Evolutionary conservation across 2,888 invertebrate species (phyloP).

Genomic region (Trichopoda pennipes): DNA sequence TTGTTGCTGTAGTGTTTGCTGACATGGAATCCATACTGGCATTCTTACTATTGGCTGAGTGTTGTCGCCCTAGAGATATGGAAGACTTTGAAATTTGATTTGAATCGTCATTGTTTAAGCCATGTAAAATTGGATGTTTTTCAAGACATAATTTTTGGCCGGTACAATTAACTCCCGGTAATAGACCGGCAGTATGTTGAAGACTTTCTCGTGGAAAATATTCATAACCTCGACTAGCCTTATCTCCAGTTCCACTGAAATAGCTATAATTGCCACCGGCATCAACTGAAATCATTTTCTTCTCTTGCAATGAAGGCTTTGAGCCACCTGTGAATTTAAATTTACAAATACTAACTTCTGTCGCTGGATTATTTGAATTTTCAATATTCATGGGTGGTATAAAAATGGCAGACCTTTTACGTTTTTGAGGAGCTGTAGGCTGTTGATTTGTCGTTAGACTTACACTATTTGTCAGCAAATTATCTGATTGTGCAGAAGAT

Average conservation of each 20-base stretch:
- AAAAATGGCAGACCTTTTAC: conserved; percentile 91
- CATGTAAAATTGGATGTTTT: conserved; percentile 78
- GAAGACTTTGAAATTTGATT: conserved; percentile 79
- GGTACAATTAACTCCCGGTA: conserved; percentile 82
- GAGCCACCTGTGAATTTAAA: conserved; percentile 96
- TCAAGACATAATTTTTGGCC: conserved; percentile 81
- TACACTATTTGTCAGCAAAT: conserved; percentile 80
- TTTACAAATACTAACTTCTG: conserved; percentile 94
- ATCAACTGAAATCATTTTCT: conserved; percentile 95
- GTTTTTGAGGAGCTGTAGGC: conserved; percentile 83
- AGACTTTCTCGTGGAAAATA: conserved; percentile 88
- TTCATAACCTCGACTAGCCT: conserved; percentile 88
- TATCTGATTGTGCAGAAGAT: conserved; percentile 80
- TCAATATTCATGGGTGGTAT: conserved; percentile 91
- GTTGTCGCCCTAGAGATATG: conserved; percentile 74
- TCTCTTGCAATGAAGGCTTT: conserved; percentile 93
- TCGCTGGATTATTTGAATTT: conserved; percentile 88
- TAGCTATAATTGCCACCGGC: conserved; percentile 93
- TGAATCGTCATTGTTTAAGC: conserved; percentile 79
- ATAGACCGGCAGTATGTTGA: conserved; percentile 83
- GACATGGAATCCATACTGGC: conserved; percentile 35
- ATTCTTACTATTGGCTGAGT: conserved; percentile 66
- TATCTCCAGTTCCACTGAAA: conserved; percentile 92
- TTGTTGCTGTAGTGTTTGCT: conserved; percentile 8
- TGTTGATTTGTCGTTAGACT: conserved; percentile 69